A percentile compares a stretch with the other conserved stretches of the same genome.
Conservation (phyloP, 2,888 invertebrate species). For the Lochmaea capreae region DNA sequence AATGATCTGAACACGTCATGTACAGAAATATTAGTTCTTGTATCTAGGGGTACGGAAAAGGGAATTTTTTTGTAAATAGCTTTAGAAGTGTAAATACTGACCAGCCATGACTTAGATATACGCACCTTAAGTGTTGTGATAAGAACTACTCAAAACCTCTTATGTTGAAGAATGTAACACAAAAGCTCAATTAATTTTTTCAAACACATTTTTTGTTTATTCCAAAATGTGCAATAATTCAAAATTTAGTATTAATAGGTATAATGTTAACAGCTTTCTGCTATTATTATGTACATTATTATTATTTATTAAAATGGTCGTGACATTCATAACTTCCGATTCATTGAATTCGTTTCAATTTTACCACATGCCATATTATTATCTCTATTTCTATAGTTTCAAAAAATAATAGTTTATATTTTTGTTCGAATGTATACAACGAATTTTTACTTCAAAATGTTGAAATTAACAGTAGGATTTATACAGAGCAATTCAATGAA, state of each 20-base stretch:
- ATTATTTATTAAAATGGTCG: conserved; percentile 9
- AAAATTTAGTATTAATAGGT: conserved; percentile 2
- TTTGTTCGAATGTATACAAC: neutral
- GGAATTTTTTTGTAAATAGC: conserved; percentile 58
- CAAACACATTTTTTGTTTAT: neutral
- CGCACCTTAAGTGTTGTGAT: conserved; percentile 56
- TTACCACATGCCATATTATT: neutral
- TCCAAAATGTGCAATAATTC: conserved; percentile 16
- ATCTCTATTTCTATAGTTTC: neutral
- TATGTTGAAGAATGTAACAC: conserved; percentile 52
- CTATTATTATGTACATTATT: neutral
- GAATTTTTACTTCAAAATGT: neutral
- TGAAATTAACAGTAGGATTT: too few species aligned
- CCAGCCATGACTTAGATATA: conserved; percentile 61
- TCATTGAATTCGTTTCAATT: neutral
- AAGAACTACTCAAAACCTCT: conserved; percentile 51
- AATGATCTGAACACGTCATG: conserved; percentile 55
- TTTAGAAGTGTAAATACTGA: conserved; percentile 59
- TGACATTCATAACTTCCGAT: neutral
- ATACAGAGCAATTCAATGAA: too few species aligned
- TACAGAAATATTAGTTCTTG: conserved; percentile 52
- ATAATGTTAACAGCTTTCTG: neutral
- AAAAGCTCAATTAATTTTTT: conserved; percentile 39
- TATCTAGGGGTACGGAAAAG: conserved; percentile 51
- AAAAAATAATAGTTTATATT: neutral